Evolutionary conservation across 2,888 invertebrate genomes (phyloP).

Genomic region (Oscheius myriophilus): DNA sequence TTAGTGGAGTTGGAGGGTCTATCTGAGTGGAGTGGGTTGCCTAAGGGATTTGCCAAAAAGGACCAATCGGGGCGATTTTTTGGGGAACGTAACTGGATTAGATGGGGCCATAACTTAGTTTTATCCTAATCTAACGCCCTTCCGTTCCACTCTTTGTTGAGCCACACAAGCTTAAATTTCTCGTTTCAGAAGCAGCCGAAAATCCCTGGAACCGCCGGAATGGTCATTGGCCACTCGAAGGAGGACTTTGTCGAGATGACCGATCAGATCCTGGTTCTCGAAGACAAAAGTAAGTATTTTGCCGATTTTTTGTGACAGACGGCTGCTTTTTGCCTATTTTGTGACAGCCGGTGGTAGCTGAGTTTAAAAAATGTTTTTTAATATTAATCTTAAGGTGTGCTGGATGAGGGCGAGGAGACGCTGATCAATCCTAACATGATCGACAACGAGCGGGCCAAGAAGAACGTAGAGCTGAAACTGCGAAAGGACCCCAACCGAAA

Average conservation of each 20-base stretch:
- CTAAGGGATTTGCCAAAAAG: too few species aligned
- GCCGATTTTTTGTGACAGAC: neutral
- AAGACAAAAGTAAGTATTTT: slow-evolving; percentile 81
- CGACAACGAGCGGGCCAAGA: slow-evolving; percentile 70
- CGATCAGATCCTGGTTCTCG: slow-evolving; percentile 87
- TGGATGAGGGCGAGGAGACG: slow-evolving; percentile 86
- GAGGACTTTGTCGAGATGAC: slow-evolving; percentile 71
- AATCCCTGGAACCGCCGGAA: slow-evolving; percentile 75
- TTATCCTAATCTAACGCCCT: slow-evolving; percentile 16
- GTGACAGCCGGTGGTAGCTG: neutral
- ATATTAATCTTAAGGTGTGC: slow-evolving; percentile 75
- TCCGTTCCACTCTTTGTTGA: too few species aligned
- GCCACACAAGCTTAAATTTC: too few species aligned
- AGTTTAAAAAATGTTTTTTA: neutral
- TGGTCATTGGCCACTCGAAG: slow-evolving; percentile 84
- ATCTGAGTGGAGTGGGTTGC: too few species aligned
- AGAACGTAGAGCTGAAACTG: slow-evolving; percentile 85
- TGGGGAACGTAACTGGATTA: too few species aligned
- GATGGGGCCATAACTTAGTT: slow-evolving; percentile 4
- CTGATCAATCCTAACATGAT: slow-evolving; percentile 79
- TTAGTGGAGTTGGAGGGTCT: too few species aligned
- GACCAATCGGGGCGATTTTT: too few species aligned
- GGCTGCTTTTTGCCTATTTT: neutral
- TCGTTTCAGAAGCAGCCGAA: slow-evolving; percentile 31
- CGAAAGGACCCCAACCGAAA: slow-evolving; percentile 80